These are phyloP conservation scores for Merodon equestris DNA, from an alignment of 2,888 invertebrate genomes.

Conservation along the genomic window DNA sequence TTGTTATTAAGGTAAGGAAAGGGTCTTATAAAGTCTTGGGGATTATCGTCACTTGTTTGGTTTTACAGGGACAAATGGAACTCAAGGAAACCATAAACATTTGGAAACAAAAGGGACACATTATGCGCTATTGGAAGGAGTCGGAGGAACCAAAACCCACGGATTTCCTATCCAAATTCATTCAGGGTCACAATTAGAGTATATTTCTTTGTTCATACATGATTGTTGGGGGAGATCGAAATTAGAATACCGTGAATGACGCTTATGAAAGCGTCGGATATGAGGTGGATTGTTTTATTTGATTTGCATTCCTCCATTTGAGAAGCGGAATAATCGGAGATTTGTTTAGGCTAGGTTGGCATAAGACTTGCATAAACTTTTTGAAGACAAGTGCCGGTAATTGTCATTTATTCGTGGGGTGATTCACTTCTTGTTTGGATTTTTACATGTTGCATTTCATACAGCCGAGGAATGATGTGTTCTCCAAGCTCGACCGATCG, in stretches of 20 bases:
- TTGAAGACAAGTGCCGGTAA: not conserved
- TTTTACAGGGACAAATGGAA: constrained; percentile 93
- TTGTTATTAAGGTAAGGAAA: constrained; percentile 87
- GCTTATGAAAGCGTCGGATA: constrained; percentile 1
- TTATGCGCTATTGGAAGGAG: constrained; percentile 94
- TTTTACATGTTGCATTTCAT: too few relatives aligned
- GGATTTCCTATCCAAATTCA: constrained; percentile 95
- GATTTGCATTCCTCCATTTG: not conserved
- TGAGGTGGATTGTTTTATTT: constrained; percentile 30
- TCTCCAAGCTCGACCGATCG: too few relatives aligned
- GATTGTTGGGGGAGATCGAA: not conserved
- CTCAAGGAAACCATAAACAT: constrained; percentile 90
- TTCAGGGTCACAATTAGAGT: constrained; percentile 71
- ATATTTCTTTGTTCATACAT: not conserved
- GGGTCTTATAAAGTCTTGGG: not conserved
- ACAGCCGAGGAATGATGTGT: too few relatives aligned
- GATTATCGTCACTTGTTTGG: constrained; percentile 69
- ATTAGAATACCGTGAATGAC: constrained; percentile 2
- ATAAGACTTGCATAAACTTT: not conserved
- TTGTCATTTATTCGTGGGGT: not conserved
- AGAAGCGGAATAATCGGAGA: too few relatives aligned
- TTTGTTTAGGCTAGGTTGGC: not conserved
- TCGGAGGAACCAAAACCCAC: constrained; percentile 90
- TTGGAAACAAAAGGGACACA: constrained; percentile 93
- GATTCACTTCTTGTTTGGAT: not conserved